phyloP scores from a whole-genome alignment of 2,797 vertebrate genomes.

The Ciconia nigra region DNA sequence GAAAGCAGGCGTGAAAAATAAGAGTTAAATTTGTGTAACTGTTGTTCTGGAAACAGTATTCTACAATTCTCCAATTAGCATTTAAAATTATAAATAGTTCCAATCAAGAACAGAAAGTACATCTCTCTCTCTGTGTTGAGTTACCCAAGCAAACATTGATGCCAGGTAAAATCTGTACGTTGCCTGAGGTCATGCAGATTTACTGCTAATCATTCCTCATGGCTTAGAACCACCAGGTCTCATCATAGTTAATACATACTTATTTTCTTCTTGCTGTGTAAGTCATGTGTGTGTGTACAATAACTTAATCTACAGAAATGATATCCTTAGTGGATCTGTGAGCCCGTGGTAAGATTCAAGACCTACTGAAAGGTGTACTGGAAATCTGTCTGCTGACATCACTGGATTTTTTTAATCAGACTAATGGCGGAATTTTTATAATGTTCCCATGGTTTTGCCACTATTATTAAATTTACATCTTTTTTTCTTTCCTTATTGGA shows the following conservation, averaged over 20 bases:
- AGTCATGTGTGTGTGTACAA: neutral
- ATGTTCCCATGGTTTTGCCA: neutral
- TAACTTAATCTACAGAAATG: neutral
- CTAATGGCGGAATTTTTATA: neutral
- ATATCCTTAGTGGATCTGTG: neutral
- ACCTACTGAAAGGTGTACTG: neutral
- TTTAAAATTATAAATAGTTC: neutral
- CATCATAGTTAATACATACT: neutral
- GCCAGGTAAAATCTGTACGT: neutral
- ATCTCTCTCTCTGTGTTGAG: neutral
- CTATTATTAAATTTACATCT: neutral
- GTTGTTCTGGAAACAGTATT: neutral
- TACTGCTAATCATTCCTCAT: neutral
- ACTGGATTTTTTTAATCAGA: neutral
- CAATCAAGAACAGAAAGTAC: neutral
- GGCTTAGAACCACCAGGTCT: neutral
- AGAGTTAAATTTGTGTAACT: neutral
- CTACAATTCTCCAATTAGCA: neutral
- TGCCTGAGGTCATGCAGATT: neutral
- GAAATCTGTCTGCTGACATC: neutral
- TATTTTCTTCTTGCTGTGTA: neutral
- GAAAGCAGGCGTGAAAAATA: neutral
- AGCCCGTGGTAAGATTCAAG: neutral
- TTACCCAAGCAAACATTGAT: neutral
- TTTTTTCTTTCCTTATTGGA: neutral